Evolutionary conservation across 2,113 vertebrate species (phyloP).

Genomic region (Ploceus nigricollis): DNA sequence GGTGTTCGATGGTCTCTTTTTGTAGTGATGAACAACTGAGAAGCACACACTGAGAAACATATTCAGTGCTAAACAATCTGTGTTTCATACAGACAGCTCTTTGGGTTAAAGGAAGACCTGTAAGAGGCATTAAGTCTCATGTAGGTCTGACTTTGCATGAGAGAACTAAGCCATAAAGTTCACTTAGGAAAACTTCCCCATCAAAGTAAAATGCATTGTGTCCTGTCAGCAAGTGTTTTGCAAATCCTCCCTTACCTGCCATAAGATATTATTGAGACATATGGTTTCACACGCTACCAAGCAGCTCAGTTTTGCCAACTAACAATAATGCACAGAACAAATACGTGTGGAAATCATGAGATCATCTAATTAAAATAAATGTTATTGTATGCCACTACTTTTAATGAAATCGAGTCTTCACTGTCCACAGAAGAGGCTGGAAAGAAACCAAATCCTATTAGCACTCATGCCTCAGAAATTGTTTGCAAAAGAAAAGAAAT

Average conservation of each 20-base stretch:
- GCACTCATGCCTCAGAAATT: not conserved
- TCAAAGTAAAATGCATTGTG: conserved; percentile 17
- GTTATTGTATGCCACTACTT: conserved; percentile 30
- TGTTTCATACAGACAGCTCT: not conserved
- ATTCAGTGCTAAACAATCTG: not conserved
- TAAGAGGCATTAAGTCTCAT: not conserved
- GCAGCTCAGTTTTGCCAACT: not conserved
- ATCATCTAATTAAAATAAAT: conserved; percentile 47
- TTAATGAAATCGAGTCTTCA: not conserved
- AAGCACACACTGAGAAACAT: not conserved
- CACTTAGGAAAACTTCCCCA: conserved; percentile 11
- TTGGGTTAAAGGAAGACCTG: not conserved
- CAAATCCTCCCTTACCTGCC: conserved; percentile 23
- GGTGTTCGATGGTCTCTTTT: not conserved
- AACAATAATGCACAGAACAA: conserved; percentile 37
- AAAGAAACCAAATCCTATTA: conserved; percentile 1
- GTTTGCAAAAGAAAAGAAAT: not conserved
- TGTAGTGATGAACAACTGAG: not conserved
- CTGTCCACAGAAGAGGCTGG: not conserved
- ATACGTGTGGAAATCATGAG: conserved; percentile 19
- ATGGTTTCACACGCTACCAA: conserved; percentile 47
- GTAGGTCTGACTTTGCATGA: not conserved
- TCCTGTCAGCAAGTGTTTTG: conserved; percentile 33
- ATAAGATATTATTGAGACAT: conserved; percentile 50
- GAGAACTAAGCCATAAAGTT: not conserved